phyloP scores from a whole-genome alignment of 2,113 vertebrate species.

The Dasypus novemcinctus region DNA sequence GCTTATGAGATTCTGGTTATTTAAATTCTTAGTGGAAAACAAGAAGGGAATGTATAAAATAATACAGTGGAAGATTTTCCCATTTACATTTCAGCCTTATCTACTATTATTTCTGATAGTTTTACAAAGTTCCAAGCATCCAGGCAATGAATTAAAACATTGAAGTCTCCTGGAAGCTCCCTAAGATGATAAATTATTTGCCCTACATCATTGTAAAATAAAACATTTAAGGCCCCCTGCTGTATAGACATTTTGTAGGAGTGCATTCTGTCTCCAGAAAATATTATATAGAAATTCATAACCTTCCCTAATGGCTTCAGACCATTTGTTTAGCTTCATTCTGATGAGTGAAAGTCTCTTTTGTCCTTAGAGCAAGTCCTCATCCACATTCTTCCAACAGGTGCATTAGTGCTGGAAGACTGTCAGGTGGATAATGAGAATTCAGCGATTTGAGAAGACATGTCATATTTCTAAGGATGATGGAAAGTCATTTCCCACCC shows the following conservation, averaged over 20 bases:
- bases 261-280: background rate
- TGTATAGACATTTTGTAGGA: background rate
- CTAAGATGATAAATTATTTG: background rate
- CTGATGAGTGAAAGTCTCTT: conserved; percentile 61
- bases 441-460: conserved; percentile 65
- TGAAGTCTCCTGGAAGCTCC: background rate
- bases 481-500: conserved; percentile 59
- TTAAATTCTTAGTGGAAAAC: background rate
- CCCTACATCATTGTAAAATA: background rate
- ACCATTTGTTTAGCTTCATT: conserved; percentile 45
- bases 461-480: conserved; percentile 70
- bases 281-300: background rate
- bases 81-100: background rate
- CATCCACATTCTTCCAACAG: conserved; percentile 70
- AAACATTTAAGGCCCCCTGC: background rate
- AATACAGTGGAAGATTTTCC: background rate
- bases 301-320: background rate
- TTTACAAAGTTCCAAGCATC: background rate
- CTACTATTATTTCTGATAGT: background rate
- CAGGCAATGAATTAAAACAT: background rate
- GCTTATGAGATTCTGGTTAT: background rate
- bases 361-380: conserved; percentile 60
- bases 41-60: background rate
- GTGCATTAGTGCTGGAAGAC: conserved; percentile 66
- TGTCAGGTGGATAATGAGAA: conserved; percentile 80